Percentiles rank a stretch among this genome's conserved stretches.
phyloP scores from a whole-genome alignment of 2,797 vertebrate species.

The Sebastes hubbsi region DNA sequence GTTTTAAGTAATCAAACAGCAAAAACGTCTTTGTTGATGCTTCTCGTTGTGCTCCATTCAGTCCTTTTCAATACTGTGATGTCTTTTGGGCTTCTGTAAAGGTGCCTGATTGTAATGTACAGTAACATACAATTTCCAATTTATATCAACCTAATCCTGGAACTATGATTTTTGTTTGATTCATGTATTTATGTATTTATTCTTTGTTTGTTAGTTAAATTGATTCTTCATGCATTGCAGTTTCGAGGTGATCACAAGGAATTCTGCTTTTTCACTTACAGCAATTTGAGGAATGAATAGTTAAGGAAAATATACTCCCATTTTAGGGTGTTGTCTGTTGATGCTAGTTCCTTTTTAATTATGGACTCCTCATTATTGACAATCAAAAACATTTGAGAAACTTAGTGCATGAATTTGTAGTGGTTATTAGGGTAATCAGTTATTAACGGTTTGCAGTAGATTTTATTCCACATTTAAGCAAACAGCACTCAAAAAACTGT shows the following conservation, averaged over 20 bases:
- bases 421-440: not conserved
- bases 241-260: not conserved
- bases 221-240: not conserved
- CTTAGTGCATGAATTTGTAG: not conserved
- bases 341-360: not conserved
- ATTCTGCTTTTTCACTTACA: not conserved
- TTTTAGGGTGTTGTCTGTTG: not conserved
- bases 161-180: not conserved
- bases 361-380: not conserved
- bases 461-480: not conserved
- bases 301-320: too few relatives aligned
- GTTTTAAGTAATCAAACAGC: not conserved
- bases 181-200: not conserved
- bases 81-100: not conserved
- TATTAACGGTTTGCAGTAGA: not conserved
- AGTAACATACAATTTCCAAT: not conserved
- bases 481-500: not conserved
- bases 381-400: not conserved
- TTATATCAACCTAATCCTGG: not conserved
- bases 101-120: not conserved
- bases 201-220: not conserved
- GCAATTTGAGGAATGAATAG: not conserved
- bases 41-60: not conserved
- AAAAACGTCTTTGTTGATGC: not conserved
- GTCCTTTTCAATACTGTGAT: not conserved